Percentiles rank a stretch among this genome's conserved stretches.
Evolutionary conservation across 1,140 invertebrate species (phyloP).

Genomic region (Lithobius niger): DNA sequence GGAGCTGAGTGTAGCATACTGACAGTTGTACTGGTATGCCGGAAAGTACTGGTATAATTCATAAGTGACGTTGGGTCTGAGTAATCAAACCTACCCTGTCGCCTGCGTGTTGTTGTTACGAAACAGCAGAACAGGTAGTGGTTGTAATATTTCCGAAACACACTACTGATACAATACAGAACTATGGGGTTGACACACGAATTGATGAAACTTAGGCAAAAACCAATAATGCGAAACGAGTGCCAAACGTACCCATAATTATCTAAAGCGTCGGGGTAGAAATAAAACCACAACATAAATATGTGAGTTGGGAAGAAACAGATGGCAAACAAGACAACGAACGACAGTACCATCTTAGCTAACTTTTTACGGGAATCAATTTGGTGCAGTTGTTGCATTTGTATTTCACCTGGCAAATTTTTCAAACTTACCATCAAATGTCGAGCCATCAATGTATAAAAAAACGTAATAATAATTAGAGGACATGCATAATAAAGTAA

Average conservation of each 20-base stretch:
- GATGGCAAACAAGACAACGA: slow-evolving; percentile 76
- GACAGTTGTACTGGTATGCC: too few species aligned
- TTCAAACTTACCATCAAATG: slow-evolving; percentile 66
- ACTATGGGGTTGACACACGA: slow-evolving; percentile 87
- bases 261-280: slow-evolving; percentile 50
- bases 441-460: slow-evolving; percentile 75
- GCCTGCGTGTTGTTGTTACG: too few species aligned
- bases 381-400: slow-evolving; percentile 38
- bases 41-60: too few species aligned
- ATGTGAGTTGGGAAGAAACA: slow-evolving; percentile 78
- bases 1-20: too few species aligned
- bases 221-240: slow-evolving; percentile 65
- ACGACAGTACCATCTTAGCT: slow-evolving; percentile 74
- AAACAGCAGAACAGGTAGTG: slow-evolving; percentile 67
- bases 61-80: too few species aligned
- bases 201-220: slow-evolving; percentile 73
- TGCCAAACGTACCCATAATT: slow-evolving; percentile 80
- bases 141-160: slow-evolving; percentile 85
- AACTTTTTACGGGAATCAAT: slow-evolving; percentile 76
- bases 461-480: slow-evolving; percentile 61
- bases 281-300: slow-evolving; percentile 80
- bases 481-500: slow-evolving; percentile 73
- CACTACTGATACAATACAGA: slow-evolving; percentile 77
- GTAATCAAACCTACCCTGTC: too few species aligned
- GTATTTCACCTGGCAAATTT: slow-evolving; percentile 61